phyloP scores from a whole-genome alignment of 2,113 vertebrate genomes.

The Phocoena sinus region DNA sequence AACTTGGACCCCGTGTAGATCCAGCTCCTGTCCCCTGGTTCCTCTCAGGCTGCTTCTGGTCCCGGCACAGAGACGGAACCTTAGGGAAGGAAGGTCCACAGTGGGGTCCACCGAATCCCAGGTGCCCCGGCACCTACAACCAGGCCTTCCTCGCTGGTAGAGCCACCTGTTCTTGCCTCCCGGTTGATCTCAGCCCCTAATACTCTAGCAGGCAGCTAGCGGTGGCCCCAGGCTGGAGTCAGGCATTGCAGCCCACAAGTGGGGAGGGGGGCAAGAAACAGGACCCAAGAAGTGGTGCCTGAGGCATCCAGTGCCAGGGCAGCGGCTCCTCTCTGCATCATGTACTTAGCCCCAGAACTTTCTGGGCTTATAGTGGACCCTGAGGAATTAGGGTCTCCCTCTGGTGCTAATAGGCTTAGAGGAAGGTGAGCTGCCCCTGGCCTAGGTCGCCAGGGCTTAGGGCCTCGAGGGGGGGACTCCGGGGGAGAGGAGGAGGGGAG shows the following conservation, averaged over 20 bases:
- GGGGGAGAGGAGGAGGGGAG: background rate
- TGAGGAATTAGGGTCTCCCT: background rate
- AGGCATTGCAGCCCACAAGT: too few relatives aligned
- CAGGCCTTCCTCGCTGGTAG: background rate
- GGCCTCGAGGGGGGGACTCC: background rate
- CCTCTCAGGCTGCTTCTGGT: background rate
- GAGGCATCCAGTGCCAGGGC: background rate
- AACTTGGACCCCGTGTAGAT: background rate
- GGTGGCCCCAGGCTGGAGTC: background rate
- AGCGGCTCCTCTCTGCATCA: background rate
- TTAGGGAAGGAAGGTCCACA: background rate
- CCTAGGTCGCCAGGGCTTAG: background rate
- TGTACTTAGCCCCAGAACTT: background rate
- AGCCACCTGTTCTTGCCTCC: background rate
- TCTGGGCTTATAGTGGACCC: background rate
- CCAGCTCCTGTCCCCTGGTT: background rate
- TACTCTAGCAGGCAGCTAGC: background rate
- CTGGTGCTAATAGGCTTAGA: conserved; percentile 51
- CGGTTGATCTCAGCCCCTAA: background rate
- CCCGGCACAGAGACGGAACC: background rate
- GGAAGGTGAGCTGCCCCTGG: background rate
- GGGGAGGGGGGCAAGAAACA: accelerated
- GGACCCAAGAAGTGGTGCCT: background rate
- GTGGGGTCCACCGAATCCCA: accelerated
- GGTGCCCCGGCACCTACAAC: background rate